Percentiles rank a stretch among this genome's conserved stretches.
Conservation (phyloP, 2,888 invertebrate species). For the Drosophila basisetae region DNA sequence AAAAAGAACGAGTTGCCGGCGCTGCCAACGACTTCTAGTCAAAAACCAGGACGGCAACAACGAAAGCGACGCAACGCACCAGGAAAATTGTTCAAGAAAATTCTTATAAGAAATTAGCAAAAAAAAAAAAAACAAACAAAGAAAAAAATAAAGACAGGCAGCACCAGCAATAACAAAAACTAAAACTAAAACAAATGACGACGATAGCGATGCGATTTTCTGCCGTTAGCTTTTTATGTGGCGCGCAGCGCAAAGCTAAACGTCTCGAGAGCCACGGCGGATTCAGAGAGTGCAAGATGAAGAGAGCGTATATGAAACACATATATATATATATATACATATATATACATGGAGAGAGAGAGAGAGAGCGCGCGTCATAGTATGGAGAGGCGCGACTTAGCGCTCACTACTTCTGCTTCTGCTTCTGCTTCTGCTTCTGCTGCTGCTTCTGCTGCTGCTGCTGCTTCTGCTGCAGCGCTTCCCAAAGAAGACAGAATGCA, state of each 20-base stretch:
- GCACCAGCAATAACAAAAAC: conserved; percentile 40
- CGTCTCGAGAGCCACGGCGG: conserved; percentile 41
- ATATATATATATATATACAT: not conserved
- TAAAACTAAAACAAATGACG: conserved; percentile 52
- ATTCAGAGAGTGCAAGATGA: conserved; percentile 40
- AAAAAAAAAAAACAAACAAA: conserved; percentile 39
- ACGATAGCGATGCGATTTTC: conserved; percentile 64
- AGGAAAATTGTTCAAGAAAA: conserved; percentile 73
- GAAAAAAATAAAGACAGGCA: not conserved
- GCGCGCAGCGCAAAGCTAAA: conserved; percentile 58
- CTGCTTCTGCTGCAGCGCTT: conserved; percentile 37
- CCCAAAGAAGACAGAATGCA: conserved; percentile 68
- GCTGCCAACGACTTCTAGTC: conserved; percentile 54
- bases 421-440: conserved; percentile 15
- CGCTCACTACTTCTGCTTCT: conserved; percentile 37
- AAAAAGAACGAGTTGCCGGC: conserved; percentile 47
- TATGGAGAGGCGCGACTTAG: conserved; percentile 65
- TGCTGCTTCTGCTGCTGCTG: conserved; percentile 1
- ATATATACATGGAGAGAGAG: not conserved
- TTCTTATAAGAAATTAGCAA: conserved; percentile 74
- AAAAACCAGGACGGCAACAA: conserved; percentile 60
- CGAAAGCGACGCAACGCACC: conserved; percentile 43
- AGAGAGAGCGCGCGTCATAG: conserved; percentile 29
- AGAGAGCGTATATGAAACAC: conserved; percentile 24
- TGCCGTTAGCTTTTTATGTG: conserved; percentile 69